Percentiles rank a stretch among this genome's conserved stretches.
These are phyloP conservation scores for Discoglossus pictus DNA, from an alignment of 2,797 vertebrate species.

Conservation along the genomic window DNA sequence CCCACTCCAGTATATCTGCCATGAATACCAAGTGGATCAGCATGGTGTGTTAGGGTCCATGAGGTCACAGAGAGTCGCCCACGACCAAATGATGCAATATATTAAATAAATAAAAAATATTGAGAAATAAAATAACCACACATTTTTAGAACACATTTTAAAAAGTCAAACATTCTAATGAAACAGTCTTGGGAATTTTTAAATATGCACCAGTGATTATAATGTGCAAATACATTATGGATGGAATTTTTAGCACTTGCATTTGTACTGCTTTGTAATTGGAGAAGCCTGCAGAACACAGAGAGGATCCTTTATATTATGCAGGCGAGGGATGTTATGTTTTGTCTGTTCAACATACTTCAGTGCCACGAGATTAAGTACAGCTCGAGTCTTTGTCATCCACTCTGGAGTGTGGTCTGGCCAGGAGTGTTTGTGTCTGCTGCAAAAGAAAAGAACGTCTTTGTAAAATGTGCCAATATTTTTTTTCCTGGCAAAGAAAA, in stretches of 20 bases:
- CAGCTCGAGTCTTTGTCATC: conserved; percentile 39
- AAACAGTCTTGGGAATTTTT: too few species aligned
- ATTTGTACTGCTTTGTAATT: conserved; percentile 6
- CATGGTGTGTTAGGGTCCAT: too few species aligned
- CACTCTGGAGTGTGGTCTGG: conserved; percentile 38
- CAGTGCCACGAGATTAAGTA: conserved; percentile 41
- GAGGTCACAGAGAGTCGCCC: too few species aligned
- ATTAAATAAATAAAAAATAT: too few species aligned
- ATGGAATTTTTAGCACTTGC: conserved; percentile 19
- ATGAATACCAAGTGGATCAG: too few species aligned
- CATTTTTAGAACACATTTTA: too few species aligned
- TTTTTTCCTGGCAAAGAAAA: conserved; percentile 45
- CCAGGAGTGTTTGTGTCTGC: conserved; percentile 45
- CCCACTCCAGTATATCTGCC: too few species aligned
- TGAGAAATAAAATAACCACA: too few species aligned
- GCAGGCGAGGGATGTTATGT: conserved; percentile 43
- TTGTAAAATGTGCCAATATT: conserved; percentile 46
- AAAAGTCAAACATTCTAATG: too few species aligned
- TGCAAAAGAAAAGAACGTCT: conserved; percentile 39
- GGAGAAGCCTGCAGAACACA: conserved; percentile 21
- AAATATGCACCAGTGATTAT: too few species aligned
- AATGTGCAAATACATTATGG: background rate
- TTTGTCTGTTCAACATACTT: conserved; percentile 43
- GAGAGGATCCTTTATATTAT: conserved; percentile 31
- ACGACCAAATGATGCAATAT: too few species aligned